Evolutionary conservation across 2,113 vertebrate species (phyloP).

Genomic region (Lophochroa leadbeateri): DNA sequence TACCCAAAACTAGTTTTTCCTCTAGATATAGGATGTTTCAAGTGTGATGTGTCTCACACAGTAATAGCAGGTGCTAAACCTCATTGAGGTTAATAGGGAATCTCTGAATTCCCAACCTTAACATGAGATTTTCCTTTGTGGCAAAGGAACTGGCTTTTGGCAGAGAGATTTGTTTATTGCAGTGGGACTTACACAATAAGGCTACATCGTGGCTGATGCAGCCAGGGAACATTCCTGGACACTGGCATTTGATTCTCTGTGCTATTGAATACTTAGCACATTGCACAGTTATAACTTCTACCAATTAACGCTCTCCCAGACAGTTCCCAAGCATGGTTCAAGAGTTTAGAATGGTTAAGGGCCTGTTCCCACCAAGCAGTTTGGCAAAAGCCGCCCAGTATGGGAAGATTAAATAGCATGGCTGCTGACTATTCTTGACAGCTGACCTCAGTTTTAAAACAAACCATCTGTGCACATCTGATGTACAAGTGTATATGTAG

Average conservation of each 20-base stretch:
- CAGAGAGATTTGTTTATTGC: conserved; percentile 29
- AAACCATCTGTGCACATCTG: rapidly evolving
- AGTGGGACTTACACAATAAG: not conserved
- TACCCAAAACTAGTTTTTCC: not conserved
- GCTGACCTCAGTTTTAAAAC: not conserved
- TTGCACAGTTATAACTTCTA: not conserved
- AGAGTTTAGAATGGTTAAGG: not conserved
- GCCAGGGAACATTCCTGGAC: conserved; percentile 43
- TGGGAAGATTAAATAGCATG: not conserved
- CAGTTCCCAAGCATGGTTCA: not conserved
- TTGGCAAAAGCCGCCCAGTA: not conserved
- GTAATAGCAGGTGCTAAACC: not conserved
- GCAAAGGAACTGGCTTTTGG: not conserved
- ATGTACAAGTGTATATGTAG: not conserved
- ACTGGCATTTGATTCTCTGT: not conserved
- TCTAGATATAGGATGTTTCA: not conserved
- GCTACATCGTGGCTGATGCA: not conserved
- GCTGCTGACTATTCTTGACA: not conserved
- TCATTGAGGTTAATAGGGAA: not conserved
- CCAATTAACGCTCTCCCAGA: not conserved
- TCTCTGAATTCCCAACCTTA: not conserved
- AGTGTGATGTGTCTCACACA: not conserved
- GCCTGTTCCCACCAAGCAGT: not conserved
- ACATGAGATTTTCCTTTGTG: not conserved
- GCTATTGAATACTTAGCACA: not conserved